Evolutionary conservation across 2,113 vertebrate genomes (phyloP).

Genomic region (Rhinopomastus cyanomelas): DNA sequence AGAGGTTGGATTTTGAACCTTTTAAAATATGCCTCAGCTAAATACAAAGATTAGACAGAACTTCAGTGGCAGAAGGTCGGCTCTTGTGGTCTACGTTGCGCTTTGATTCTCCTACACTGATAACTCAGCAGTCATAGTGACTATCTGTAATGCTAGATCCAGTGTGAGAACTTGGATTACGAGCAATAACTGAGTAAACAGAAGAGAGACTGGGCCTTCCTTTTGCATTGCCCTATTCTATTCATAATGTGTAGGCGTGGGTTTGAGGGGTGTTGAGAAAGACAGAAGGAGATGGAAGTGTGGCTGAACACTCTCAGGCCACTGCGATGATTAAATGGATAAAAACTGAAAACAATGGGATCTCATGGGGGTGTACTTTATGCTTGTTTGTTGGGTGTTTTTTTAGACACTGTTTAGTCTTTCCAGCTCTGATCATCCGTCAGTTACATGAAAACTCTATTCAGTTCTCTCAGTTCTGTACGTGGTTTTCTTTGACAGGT

Average conservation of each 20-base stretch:
- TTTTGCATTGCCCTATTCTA: neutral
- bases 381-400: neutral
- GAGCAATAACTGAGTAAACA: neutral
- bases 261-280: neutral
- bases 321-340: neutral
- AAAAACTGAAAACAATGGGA: too few relatives aligned
- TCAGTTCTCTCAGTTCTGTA: neutral
- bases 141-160: neutral
- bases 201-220: neutral
- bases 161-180: neutral
- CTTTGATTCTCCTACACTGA: neutral
- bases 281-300: too few relatives aligned
- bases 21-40: neutral
- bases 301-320: neutral
- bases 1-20: neutral
- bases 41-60: neutral
- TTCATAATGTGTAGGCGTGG: neutral
- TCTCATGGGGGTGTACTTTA: too few relatives aligned
- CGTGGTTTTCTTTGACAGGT: conserved; percentile 78
- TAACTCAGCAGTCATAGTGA: neutral
- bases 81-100: neutral
- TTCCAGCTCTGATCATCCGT: neutral
- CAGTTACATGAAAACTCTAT: neutral
- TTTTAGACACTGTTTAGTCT: neutral
- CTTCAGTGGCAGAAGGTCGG: neutral